Evolutionary conservation across 2,113 vertebrate genomes (phyloP).

Genomic region (Aix galericulata): DNA sequence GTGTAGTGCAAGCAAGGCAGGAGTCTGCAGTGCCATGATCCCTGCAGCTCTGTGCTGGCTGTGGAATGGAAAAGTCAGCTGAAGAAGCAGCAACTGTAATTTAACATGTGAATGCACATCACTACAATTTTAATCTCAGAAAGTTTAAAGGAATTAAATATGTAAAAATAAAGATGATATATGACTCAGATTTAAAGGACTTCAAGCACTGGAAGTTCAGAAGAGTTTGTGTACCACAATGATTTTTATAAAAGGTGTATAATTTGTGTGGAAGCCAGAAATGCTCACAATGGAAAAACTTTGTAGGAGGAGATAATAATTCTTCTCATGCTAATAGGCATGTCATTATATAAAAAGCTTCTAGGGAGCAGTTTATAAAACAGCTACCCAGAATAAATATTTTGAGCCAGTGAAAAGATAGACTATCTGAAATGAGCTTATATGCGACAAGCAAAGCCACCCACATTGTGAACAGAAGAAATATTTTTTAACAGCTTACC

Average conservation of each 20-base stretch:
- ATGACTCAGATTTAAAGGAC: background rate
- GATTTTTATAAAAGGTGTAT: background rate
- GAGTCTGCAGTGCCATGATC: background rate
- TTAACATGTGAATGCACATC: background rate
- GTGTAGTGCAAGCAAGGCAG: background rate
- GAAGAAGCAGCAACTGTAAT: background rate
- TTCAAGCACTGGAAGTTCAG: background rate
- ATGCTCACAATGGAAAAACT: background rate
- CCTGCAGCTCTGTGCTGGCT: background rate
- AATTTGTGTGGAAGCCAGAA: background rate
- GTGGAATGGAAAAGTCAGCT: background rate
- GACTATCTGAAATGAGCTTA: background rate
- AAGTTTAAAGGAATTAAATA: background rate
- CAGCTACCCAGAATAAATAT: background rate
- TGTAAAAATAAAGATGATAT: background rate
- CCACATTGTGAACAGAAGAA: background rate
- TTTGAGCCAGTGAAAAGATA: background rate
- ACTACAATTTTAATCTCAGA: rapidly evolving
- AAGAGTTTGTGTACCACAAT: background rate
- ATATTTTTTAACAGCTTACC: background rate
- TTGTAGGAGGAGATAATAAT: background rate
- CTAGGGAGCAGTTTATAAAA: background rate
- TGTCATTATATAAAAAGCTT: background rate
- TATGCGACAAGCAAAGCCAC: background rate
- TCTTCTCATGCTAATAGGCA: background rate